Evolutionary conservation across 2,113 vertebrate genomes (phyloP), one percentile per base, ranked within the genome.

Genomic region (Hylia prasina): DNA sequence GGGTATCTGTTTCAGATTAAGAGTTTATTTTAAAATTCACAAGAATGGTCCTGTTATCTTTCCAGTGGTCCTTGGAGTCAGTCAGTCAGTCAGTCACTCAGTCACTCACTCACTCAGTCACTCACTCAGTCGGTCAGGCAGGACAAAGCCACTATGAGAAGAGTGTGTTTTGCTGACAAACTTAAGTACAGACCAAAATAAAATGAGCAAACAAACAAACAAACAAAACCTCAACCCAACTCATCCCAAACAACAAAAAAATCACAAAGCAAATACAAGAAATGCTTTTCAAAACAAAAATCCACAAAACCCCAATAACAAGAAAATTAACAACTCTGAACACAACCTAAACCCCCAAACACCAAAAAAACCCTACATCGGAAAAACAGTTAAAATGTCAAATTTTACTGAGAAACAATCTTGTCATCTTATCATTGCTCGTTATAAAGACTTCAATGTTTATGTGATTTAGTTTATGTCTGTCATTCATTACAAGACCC

Each of bases 301-400:
- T 15, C 9, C 13, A 54, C 13, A 44, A 61, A 33, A 6, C 4
- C 5, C 27, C 27, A 66, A 16, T 10, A 28, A n/a, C 7, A 70
- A 40, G 30, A 42, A 57, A 65, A 48, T 7, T 20, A 31, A 50
- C 8, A 45, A 10, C 7, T 13, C n/a, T 42, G 42, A 57, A 30
- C 20, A n/a, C 13, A 42, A 23, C 6, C 16, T 10, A 42, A 66
- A 53, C 3, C 6, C 7, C 13, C 27, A 35, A 40, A 31, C 21
- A 28, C 9, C 6, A 7, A 8, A 42, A 57, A 19, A 40, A 0
- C 7, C n/a, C 5, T 11, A 42, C 13, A 23, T 3, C 1, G 2
- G 11, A 66, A 94, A 87, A 72, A 7, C 3, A 40, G 10, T 47
- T 76, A 48, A 72, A 42, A 23, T 0, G 0, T 2, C 6, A 39